Conservation (phyloP, 2,888 invertebrate genomes). For the Lasius platythorax region DNA sequence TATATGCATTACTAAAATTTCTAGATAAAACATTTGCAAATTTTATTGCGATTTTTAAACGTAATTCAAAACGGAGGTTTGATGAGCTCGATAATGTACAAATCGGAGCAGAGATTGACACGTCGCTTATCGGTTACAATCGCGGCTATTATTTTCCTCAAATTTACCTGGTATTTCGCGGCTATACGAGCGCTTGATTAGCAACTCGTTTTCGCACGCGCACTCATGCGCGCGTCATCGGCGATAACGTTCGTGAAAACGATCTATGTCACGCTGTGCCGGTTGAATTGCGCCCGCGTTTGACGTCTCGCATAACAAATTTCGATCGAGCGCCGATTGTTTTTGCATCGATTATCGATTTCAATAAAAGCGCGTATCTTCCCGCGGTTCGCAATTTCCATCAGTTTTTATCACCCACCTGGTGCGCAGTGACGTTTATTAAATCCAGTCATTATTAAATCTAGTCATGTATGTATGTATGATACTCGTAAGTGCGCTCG, state of each 20-base stretch:
- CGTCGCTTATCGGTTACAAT: slow-evolving; percentile 4
- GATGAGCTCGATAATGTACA: neutral
- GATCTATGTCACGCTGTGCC: slow-evolving; percentile 69
- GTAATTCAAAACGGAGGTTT: neutral
- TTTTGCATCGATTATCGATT: slow-evolving; percentile 69
- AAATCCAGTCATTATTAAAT: neutral
- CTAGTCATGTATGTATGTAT: neutral
- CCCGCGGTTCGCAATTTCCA: slow-evolving; percentile 33
- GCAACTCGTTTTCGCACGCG: slow-evolving; percentile 64
- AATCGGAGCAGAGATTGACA: neutral
- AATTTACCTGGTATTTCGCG: slow-evolving; percentile 66
- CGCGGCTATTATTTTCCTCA: neutral
- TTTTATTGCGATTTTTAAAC: neutral
- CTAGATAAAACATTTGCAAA: neutral
- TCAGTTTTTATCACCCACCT: slow-evolving; percentile 26
- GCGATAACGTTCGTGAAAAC: slow-evolving; percentile 68
- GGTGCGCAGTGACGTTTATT: slow-evolving; percentile 29
- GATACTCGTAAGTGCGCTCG: neutral
- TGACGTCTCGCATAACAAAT: slow-evolving; percentile 73
- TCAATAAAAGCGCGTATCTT: slow-evolving; percentile 32
- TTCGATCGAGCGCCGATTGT: slow-evolving; percentile 70
- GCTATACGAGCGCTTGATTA: slow-evolving; percentile 59
- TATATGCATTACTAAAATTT: neutral
- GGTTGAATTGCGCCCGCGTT: slow-evolving; percentile 58
- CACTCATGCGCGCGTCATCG: slow-evolving; percentile 71